Evolutionary conservation across 2,888 invertebrate genomes (phyloP).

Genomic region (Chalcis sispes): DNA sequence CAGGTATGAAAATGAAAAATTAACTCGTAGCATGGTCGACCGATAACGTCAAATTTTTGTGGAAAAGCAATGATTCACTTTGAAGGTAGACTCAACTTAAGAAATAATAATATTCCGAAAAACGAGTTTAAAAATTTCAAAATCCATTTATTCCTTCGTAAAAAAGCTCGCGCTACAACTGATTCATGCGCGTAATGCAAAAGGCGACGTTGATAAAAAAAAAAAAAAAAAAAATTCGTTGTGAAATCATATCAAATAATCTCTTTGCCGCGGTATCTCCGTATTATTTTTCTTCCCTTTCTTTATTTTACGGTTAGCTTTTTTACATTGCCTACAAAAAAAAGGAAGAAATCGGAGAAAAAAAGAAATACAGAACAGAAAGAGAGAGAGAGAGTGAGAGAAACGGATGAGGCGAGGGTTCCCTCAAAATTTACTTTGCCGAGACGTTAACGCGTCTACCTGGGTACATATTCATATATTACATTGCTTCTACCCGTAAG

Average conservation of each 20-base stretch:
- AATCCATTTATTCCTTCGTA: conserved; percentile 34
- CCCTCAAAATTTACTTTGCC: conserved; percentile 70
- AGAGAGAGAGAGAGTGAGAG: conserved; percentile 54
- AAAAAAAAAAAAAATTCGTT: not conserved
- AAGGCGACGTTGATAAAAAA: conserved; percentile 46
- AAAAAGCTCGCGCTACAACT: conserved; percentile 17
- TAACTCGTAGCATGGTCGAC: not conserved
- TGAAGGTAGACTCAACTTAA: conserved; percentile 6
- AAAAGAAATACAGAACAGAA: conserved; percentile 18
- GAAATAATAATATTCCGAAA: conserved; percentile 34
- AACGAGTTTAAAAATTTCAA: conserved; percentile 34
- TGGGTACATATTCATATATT: conserved; percentile 59
- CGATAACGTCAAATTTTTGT: conserved; percentile 3
- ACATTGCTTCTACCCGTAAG: conserved; percentile 45
- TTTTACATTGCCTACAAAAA: conserved; percentile 24
- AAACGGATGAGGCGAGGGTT: conserved; percentile 62
- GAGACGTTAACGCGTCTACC: conserved; percentile 60
- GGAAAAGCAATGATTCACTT: conserved; percentile 16
- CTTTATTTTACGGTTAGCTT: conserved; percentile 50
- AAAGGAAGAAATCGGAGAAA: conserved; percentile 27
- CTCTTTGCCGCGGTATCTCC: conserved; percentile 48
- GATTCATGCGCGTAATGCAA: conserved; percentile 12
- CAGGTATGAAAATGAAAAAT: not conserved
- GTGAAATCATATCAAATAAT: conserved; percentile 51
- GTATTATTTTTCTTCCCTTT: conserved; percentile 34